These are phyloP conservation scores for Dryococelus australis DNA, from an alignment of 2,888 invertebrate genomes.

Conservation along the genomic window DNA sequence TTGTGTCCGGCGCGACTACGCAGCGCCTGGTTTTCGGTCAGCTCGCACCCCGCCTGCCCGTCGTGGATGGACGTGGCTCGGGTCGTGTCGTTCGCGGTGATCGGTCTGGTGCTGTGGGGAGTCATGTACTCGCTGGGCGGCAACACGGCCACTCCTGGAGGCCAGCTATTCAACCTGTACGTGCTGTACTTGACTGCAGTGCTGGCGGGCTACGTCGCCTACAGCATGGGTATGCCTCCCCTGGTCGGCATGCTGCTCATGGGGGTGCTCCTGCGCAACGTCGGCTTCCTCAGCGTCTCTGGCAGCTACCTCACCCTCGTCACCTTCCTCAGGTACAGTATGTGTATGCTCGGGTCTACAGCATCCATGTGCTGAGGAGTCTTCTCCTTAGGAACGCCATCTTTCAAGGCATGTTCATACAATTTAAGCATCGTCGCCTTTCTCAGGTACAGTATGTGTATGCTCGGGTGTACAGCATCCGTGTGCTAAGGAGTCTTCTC, in stretches of 20 bases:
- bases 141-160: constrained; percentile 38
- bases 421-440: constrained; percentile 75
- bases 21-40: background rate
- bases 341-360: too few species aligned
- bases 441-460: constrained; percentile 67
- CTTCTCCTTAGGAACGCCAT: too few species aligned
- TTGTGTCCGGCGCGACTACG: background rate
- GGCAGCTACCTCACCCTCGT: constrained; percentile 71
- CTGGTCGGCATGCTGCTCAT: constrained; percentile 87
- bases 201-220: constrained; percentile 61
- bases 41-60: constrained; percentile 12
- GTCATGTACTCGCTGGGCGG: constrained; percentile 64
- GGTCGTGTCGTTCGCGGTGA: background rate
- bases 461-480: too few species aligned
- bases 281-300: constrained; percentile 75
- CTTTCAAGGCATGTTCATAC: too few species aligned
- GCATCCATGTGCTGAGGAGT: too few species aligned
- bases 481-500: too few species aligned
- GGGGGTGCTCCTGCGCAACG: constrained; percentile 77
- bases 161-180: constrained; percentile 43
- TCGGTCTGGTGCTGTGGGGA: constrained; percentile 72
- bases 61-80: constrained; percentile 11
- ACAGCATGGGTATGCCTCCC: constrained; percentile 79
- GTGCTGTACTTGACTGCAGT: constrained; percentile 38
- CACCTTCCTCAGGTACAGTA: constrained; percentile 72